Evolutionary conservation across 2,888 invertebrate species (phyloP).

Genomic region (Autographa pulchrina): DNA sequence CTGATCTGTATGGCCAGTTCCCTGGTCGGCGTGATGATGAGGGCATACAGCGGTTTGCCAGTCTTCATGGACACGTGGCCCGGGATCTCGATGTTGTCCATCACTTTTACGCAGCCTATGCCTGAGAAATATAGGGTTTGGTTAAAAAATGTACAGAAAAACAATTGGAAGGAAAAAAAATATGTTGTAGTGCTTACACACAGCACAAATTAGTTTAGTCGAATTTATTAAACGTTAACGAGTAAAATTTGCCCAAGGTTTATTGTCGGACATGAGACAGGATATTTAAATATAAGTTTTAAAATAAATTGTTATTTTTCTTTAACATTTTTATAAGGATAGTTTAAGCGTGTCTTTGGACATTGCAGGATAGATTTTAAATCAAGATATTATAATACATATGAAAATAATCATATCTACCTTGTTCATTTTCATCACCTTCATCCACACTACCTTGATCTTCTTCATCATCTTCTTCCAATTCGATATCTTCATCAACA

Average conservation of each 20-base stretch:
- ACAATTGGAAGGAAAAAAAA: too few species aligned
- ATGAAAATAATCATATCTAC: slow-evolving; percentile 24
- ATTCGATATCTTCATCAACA: slow-evolving; percentile 9
- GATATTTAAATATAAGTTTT: too few species aligned
- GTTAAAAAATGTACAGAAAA: too few species aligned
- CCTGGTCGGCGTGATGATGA: slow-evolving; percentile 98
- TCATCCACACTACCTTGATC: slow-evolving; percentile 58
- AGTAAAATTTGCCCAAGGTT: too few species aligned
- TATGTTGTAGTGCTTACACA: too few species aligned
- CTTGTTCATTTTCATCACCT: slow-evolving; percentile 68
- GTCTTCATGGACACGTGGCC: slow-evolving; percentile 73
- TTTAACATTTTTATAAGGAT: too few species aligned
- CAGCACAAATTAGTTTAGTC: too few species aligned
- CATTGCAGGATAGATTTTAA: too few species aligned
- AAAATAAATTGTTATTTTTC: too few species aligned
- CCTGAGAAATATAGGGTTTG: slow-evolving; percentile 67
- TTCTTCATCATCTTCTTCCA: slow-evolving; percentile 21
- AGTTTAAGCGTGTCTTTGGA: too few species aligned
- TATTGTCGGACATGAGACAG: too few species aligned
- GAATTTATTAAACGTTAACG: too few species aligned
- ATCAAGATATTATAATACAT: neutral
- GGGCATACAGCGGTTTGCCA: slow-evolving; percentile 92
- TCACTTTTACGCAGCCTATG: slow-evolving; percentile 90
- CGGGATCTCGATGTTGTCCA: slow-evolving; percentile 85
- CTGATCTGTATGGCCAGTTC: slow-evolving; percentile 98